These are phyloP conservation scores for Cydia fagiglandana DNA, from an alignment of 1,140 invertebrate genomes.

Conservation along the genomic window DNA sequence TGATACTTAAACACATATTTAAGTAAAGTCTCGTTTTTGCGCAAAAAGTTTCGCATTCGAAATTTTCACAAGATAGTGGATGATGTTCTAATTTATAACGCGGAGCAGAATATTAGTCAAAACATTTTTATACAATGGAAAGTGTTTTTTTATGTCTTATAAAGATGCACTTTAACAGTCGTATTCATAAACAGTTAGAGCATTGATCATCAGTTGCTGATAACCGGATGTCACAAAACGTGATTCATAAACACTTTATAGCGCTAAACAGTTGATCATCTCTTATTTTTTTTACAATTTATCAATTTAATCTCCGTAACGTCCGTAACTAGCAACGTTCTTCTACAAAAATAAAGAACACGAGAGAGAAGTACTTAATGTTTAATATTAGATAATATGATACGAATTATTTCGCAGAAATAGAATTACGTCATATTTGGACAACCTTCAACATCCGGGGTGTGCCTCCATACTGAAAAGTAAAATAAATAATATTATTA, in stretches of 20 bases:
- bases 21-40: constrained; percentile 73
- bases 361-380: too few species aligned
- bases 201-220: too few species aligned
- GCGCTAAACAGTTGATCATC: too few species aligned
- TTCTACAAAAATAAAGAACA: too few species aligned
- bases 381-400: background rate
- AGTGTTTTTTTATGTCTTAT: too few species aligned
- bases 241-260: too few species aligned
- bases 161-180: too few species aligned
- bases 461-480: constrained; percentile 60
- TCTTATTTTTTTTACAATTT: too few species aligned
- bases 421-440: constrained; percentile 40
- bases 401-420: background rate
- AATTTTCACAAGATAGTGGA: constrained; percentile 36
- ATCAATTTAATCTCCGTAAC: too few species aligned
- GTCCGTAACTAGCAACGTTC: too few species aligned
- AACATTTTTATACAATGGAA: background rate
- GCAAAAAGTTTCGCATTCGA: constrained; percentile 60
- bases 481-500: background rate
- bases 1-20: constrained; percentile 79
- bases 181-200: too few species aligned
- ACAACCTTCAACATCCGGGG: constrained; percentile 59
- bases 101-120: background rate
- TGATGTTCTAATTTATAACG: constrained; percentile 2
- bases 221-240: too few species aligned